These are phyloP conservation scores for Agriopis marginaria DNA, from an alignment of 2,888 invertebrate genomes.

Conservation along the genomic window DNA sequence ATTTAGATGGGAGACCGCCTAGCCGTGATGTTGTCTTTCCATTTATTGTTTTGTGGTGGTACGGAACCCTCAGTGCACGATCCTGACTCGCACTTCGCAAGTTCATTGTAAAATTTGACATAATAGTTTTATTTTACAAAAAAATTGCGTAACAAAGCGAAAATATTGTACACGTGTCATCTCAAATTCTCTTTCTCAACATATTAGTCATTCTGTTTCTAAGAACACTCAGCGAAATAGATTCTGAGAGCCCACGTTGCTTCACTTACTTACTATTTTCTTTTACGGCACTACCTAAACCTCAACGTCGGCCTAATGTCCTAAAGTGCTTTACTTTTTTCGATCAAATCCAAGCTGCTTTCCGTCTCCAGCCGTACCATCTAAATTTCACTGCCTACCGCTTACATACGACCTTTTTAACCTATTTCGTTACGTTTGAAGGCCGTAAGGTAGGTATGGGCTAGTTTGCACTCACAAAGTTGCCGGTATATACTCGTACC, in stretches of 20 bases:
- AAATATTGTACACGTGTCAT: background rate
- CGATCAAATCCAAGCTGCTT: slow-evolving; percentile 26
- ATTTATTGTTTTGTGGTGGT: no score
- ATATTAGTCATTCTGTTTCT: slow-evolving; percentile 17
- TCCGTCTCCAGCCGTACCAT: slow-evolving; percentile 28
- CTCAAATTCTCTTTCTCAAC: slow-evolving; percentile 4
- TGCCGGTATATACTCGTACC: no score
- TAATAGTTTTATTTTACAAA: background rate
- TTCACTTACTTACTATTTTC: slow-evolving; percentile 19
- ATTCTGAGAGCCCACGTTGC: slow-evolving; percentile 9
- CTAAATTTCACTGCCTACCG: slow-evolving; percentile 38
- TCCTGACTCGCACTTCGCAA: no score
- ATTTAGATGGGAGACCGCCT: no score
- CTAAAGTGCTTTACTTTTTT: slow-evolving; percentile 32
- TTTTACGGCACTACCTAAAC: slow-evolving; percentile 30
- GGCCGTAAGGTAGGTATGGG: slow-evolving; percentile 11
- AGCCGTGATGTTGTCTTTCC: no score
- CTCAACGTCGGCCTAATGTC: slow-evolving; percentile 31
- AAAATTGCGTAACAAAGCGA: background rate
- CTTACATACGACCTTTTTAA: slow-evolving; percentile 48
- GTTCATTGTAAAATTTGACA: background rate
- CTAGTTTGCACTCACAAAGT: no score
- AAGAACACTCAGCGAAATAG: slow-evolving; percentile 24
- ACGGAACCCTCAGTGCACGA: no score
- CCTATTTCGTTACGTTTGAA: slow-evolving; percentile 40